phyloP scores from a whole-genome alignment of 2,113 vertebrate species.

The Laterallus jamaicensis region DNA sequence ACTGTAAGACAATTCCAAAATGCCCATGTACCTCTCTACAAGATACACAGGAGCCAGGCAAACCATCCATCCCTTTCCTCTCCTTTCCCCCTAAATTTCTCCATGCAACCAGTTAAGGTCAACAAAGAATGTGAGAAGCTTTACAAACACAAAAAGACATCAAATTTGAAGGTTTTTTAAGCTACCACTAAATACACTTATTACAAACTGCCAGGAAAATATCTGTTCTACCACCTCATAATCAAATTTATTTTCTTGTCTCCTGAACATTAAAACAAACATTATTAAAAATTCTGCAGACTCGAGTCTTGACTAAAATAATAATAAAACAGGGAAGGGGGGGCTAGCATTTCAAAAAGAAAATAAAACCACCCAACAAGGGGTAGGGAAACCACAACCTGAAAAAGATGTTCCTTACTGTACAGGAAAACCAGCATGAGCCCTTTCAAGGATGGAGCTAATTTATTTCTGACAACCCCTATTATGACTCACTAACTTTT shows the following conservation, averaged over 20 bases:
- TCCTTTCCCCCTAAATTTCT: neutral
- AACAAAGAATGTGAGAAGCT: neutral
- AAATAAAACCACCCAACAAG: rapidly evolving
- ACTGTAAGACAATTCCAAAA: neutral
- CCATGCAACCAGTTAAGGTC: rapidly evolving
- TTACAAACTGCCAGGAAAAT: neutral
- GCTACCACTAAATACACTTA: neutral
- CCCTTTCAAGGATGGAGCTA: neutral
- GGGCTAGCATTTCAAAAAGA: neutral
- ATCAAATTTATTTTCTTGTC: neutral
- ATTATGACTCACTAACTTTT: conserved; percentile 14
- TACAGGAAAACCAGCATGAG: neutral
- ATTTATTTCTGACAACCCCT: neutral
- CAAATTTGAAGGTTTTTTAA: neutral
- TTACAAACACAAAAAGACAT: neutral
- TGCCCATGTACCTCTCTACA: neutral
- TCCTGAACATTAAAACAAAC: neutral
- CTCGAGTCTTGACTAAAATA: neutral
- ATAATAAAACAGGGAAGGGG: too few species aligned
- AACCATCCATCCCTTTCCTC: neutral
- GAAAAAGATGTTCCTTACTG: neutral
- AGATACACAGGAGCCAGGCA: neutral
- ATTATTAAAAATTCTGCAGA: neutral
- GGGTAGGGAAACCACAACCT: neutral
- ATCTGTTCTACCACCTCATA: neutral